A percentile compares a stretch with the other conserved stretches of the same genome.
These are phyloP conservation scores for Dallia pectoralis DNA, from an alignment of 2,797 vertebrate species.

Conservation along the genomic window DNA sequence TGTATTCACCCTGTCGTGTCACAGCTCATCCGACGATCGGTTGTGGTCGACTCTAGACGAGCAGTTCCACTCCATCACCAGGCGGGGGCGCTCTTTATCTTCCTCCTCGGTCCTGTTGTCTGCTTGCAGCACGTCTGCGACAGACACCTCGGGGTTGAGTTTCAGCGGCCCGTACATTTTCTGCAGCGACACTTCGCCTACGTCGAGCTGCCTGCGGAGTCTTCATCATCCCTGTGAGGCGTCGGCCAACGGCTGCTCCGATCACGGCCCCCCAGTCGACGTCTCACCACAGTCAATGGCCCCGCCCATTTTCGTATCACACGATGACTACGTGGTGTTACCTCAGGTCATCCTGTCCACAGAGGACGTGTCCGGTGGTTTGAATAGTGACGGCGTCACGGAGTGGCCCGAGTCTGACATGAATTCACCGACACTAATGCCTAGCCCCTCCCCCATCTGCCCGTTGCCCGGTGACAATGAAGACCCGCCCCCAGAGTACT, in stretches of 20 bases:
- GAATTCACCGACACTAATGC: not conserved
- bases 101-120: not conserved
- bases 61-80: not conserved
- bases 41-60: conserved; percentile 24
- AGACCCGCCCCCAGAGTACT: not conserved
- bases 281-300: not conserved
- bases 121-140: conserved; percentile 12
- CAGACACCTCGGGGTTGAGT: conserved; percentile 53
- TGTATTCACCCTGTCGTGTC: not conserved
- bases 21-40: conserved; percentile 44
- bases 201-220: not conserved
- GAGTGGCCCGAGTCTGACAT: not conserved
- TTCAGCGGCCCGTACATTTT: conserved; percentile 39
- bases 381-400: not conserved
- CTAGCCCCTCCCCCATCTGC: not conserved
- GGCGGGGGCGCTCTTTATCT: not conserved
- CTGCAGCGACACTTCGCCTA: not conserved
- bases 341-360: conserved; percentile 38
- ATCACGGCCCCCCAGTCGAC: not conserved
- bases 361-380: conserved; percentile 41
- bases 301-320: not conserved
- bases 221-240: not conserved
- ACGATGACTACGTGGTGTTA: not conserved
- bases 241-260: not conserved
- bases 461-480: not conserved